These are phyloP conservation scores for Eurosta solidaginis DNA, from an alignment of 1,140 invertebrate species.

Conservation along the genomic window DNA sequence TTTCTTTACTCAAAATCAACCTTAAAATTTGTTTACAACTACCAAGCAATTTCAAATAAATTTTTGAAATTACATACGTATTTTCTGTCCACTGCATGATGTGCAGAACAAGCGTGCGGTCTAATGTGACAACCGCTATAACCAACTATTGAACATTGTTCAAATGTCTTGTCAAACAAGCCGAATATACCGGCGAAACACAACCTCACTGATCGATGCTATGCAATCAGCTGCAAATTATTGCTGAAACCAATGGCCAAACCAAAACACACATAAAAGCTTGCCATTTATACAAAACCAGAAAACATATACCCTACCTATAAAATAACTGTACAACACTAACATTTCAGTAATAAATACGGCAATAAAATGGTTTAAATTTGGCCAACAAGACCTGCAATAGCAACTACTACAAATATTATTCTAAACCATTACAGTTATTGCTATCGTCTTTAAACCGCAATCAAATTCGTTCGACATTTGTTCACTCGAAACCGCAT, in stretches of 20 bases:
- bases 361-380: neutral
- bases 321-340: too few species aligned
- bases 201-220: neutral
- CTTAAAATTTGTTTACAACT: too few species aligned
- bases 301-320: neutral
- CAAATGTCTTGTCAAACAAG: slow-evolving; percentile 7
- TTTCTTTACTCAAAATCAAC: too few species aligned
- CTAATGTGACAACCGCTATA: neutral
- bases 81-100: too few species aligned
- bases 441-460: neutral
- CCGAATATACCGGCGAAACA: neutral
- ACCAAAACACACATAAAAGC: neutral
- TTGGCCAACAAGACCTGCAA: too few species aligned
- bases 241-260: neutral
- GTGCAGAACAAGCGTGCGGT: slow-evolving; percentile 8
- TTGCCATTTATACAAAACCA: neutral
- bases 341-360: neutral
- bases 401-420: neutral
- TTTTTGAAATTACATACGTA: too few species aligned
- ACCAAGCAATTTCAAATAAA: too few species aligned
- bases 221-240: neutral
- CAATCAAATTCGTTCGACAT: neutral
- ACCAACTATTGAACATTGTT: neutral
- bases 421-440: slow-evolving; percentile 7
- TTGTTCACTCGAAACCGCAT: slow-evolving; percentile 5